Percentiles rank a stretch among this genome's conserved stretches.
Evolutionary conservation across 2,113 vertebrate genomes (phyloP).

Genomic region (Balaenoptera acutorostrata): DNA sequence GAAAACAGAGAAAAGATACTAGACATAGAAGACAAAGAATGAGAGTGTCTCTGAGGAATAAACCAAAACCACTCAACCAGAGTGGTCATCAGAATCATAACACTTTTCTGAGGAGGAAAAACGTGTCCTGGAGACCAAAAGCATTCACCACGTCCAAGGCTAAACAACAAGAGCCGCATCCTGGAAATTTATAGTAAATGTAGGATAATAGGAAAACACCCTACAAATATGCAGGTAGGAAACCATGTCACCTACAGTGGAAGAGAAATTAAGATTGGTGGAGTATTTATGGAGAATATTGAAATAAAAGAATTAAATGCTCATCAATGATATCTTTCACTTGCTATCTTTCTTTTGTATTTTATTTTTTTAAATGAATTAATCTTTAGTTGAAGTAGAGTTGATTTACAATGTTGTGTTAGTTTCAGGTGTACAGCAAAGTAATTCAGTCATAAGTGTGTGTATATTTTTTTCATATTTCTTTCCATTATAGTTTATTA

Average conservation of each 20-base stretch:
- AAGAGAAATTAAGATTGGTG: neutral
- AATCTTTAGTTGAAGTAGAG: neutral
- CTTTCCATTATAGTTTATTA: no score
- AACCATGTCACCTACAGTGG: neutral
- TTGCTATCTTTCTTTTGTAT: neutral
- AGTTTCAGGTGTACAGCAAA: neutral
- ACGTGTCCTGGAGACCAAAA: neutral
- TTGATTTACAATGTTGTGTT: neutral
- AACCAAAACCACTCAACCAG: neutral
- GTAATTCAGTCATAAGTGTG: neutral
- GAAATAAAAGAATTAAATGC: neutral
- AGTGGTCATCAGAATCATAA: neutral
- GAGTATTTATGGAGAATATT: neutral
- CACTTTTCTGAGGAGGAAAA: neutral
- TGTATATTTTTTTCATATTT: neutral
- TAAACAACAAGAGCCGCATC: neutral
- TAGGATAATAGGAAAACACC: neutral
- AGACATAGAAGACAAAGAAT: neutral
- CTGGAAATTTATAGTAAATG: neutral
- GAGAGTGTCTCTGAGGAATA: neutral
- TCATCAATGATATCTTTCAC: fast-evolving
- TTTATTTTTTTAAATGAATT: neutral
- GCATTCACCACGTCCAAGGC: neutral
- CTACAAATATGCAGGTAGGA: neutral
- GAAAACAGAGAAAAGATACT: neutral